Conservation (phyloP, 2,888 invertebrate species). For the Drosophila pegasa region DNA sequence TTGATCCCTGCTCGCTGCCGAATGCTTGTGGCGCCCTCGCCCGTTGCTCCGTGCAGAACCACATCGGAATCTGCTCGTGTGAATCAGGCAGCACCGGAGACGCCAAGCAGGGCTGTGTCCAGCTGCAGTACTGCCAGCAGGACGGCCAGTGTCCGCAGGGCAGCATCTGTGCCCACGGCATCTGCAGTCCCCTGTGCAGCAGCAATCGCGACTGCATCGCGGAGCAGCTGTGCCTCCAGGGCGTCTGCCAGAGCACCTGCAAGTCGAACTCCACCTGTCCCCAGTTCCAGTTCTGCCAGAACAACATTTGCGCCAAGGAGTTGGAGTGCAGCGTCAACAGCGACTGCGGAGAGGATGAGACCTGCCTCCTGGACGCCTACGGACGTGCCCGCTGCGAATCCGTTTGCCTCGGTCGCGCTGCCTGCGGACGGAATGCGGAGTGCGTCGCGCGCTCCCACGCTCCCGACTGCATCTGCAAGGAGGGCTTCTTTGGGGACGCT, state of each 20-base stretch:
- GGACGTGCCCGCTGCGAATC: slow-evolving; percentile 92
- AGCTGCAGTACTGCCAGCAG: slow-evolving; percentile 92
- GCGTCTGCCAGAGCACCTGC: slow-evolving; percentile 94
- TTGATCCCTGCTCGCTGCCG: slow-evolving; percentile 91
- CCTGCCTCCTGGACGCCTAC: slow-evolving; percentile 88
- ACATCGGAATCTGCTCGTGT: slow-evolving; percentile 93
- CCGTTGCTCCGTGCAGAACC: slow-evolving; percentile 90
- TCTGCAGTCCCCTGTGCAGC: slow-evolving; percentile 91
- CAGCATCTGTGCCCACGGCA: slow-evolving; percentile 92
- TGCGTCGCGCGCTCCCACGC: slow-evolving; percentile 91
- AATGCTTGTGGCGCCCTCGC: slow-evolving; percentile 94
- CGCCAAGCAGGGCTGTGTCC: slow-evolving; percentile 93
- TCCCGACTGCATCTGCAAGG: slow-evolving; percentile 91
- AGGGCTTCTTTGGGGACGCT: slow-evolving; percentile 93
- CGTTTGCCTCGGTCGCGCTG: slow-evolving; percentile 89
- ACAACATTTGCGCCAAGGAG: slow-evolving; percentile 94
- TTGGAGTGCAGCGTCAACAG: slow-evolving; percentile 89
- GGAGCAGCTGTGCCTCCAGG: slow-evolving; percentile 94
- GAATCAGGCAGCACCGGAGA: slow-evolving; percentile 93
- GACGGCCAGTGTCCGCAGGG: slow-evolving; percentile 94
- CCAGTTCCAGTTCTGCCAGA: slow-evolving; percentile 92
- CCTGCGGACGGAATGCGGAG: slow-evolving; percentile 93
- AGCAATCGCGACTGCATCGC: slow-evolving; percentile 93
- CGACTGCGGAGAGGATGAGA: slow-evolving; percentile 91
- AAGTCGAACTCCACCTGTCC: slow-evolving; percentile 92